Base-by-base conservation (phyloP, 2,888 invertebrate genomes). In the Coremacera marginata region DNA sequence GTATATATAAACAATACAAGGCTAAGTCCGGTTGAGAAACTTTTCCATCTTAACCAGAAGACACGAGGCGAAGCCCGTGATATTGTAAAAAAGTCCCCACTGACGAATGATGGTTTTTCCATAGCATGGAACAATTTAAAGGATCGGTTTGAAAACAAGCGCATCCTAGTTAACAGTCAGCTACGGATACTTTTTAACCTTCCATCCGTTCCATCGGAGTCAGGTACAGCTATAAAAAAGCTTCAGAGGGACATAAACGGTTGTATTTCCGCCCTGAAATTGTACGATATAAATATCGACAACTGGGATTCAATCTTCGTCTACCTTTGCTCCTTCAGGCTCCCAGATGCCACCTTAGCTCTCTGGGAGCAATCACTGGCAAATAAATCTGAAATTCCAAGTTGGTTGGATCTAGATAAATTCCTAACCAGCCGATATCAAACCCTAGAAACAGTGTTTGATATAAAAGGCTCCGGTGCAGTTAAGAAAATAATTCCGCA, bases 21-120 rank as follows among this genome's bases (percentile, higher is more conserved):
- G 0, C 16, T 79, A 25, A 76, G 77, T 70, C 51, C 65, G 5
- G 77, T 79, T 11, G 76, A 77, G n/a, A 73, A 73, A 62, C 25
- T 77, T 8, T 77, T 60, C 44, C 76, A 77, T 57, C n/a, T 79
- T 1, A 51, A 31, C 7, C 44, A 70, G 7, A 76, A 77, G 52
- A 79, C 76, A 3, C 31, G 31, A 31, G 31, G 31, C 31, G 31
- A 31, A 31, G 31, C 31, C 3, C 31, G 31, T 3, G 31, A 76
- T 3, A 79, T 79, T 11, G 77, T 77, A 0, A 31, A 25, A 3
- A 76, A 77, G 52, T 49, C 67, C n/a, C 77, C 77, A 0, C 67
- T 76, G 5, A 77, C 76, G 1, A 70, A 77, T 52, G 34, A 75
- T 31, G 75, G n/a, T 31, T 78, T 78, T n/a, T 34, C 52, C 1